phyloP scores from a whole-genome alignment of 1,140 invertebrate species.

The Drosophila nigromelanica region DNA sequence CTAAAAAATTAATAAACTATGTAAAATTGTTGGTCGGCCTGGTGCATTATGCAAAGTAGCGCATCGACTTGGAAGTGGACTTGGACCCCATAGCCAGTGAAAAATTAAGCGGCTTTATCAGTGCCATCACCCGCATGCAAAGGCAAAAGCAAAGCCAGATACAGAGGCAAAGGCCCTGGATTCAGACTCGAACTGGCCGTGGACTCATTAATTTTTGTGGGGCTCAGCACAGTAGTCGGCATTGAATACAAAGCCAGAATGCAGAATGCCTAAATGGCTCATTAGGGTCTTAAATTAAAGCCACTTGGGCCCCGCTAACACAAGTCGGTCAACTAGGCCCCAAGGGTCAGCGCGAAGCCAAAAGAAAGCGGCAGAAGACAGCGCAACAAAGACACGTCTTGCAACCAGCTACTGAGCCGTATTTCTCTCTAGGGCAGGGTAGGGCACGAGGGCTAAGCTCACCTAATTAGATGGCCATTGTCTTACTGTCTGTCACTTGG shows the following conservation, averaged over 20 bases:
- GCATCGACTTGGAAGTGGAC: conserved; percentile 24
- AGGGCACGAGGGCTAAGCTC: conserved; percentile 25
- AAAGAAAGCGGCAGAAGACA: conserved; percentile 50
- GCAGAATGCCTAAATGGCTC: conserved; percentile 78
- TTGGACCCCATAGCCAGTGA: conserved; percentile 55
- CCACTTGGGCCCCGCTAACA: conserved; percentile 52
- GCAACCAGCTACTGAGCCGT: conserved; percentile 16
- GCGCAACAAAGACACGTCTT: conserved; percentile 34
- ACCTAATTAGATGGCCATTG: conserved; percentile 72
- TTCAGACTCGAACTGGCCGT: conserved; percentile 52
- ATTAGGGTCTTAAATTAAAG: conserved; percentile 80
- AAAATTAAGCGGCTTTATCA: conserved; percentile 79
- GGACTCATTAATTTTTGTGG: conserved; percentile 73
- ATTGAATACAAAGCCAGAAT: conserved; percentile 75
- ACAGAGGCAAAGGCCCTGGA: conserved; percentile 34
- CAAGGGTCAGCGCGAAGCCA: conserved; percentile 32
- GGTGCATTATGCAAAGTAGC: conserved; percentile 75
- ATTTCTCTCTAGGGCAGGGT: not conserved
- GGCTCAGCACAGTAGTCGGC: conserved; percentile 72
- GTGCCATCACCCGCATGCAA: conserved; percentile 74
- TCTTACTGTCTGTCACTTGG: conserved; percentile 65
- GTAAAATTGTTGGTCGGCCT: conserved; percentile 40
- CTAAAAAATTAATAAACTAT: conserved; percentile 76
- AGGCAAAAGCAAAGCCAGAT: not conserved
- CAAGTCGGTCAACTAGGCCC: conserved; percentile 70